Percentiles rank a stretch among this genome's conserved stretches.
Conservation (phyloP, 2,113 vertebrate genomes). For the Manacus vitellinus region DNA sequence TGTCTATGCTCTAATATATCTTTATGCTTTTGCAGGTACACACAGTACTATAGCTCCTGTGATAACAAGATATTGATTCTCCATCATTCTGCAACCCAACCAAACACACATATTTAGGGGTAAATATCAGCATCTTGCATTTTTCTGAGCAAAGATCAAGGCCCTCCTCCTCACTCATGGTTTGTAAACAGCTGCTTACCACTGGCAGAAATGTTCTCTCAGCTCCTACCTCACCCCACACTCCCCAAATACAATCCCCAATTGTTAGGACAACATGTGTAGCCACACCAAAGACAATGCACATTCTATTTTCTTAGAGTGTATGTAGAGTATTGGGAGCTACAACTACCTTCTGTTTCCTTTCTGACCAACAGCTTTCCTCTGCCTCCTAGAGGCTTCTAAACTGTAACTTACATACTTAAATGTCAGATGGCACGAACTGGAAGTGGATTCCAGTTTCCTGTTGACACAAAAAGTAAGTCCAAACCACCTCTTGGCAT, state of each 20-base stretch:
- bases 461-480: not conserved
- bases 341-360: not conserved
- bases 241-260: not conserved
- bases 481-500: not conserved
- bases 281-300: not conserved
- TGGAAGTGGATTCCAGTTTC: not conserved
- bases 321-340: not conserved
- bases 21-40: not conserved
- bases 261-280: accelerated
- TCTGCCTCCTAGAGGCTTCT: not conserved
- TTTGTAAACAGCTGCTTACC: not conserved
- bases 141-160: not conserved
- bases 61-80: not conserved
- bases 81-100: not conserved
- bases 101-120: not conserved
- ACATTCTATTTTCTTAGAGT: not conserved
- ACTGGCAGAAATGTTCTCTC: not conserved
- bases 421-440: not conserved
- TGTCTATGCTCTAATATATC: not conserved
- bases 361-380: not conserved
- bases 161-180: accelerated
- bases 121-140: not conserved
- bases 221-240: not conserved
- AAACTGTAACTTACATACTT: not conserved
- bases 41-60: not conserved